phyloP scores from a whole-genome alignment of 2,113 vertebrate species.

The Archocentrus centrarchus region DNA sequence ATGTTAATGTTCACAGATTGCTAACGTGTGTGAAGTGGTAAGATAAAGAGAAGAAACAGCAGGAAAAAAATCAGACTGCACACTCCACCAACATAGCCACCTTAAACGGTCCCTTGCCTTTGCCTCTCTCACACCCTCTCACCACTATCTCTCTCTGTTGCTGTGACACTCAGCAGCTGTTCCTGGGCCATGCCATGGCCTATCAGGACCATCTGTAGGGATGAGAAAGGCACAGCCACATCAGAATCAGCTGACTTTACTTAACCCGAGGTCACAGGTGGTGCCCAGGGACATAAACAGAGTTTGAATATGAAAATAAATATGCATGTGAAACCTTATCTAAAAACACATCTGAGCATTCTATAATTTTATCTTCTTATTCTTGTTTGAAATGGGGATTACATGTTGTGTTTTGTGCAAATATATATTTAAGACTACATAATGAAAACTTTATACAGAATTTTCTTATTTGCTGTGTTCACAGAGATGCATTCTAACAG shows the following conservation, averaged over 20 bases:
- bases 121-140: neutral
- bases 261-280: slow-evolving; percentile 58
- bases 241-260: slow-evolving; percentile 48
- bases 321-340: slow-evolving; percentile 5
- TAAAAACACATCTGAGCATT: neutral
- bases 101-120: neutral
- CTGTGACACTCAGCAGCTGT: slow-evolving; percentile 56
- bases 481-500: neutral
- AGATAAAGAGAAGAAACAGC: neutral
- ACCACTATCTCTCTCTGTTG: neutral
- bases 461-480: slow-evolving; percentile 19
- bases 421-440: neutral
- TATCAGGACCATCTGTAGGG: slow-evolving; percentile 57
- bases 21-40: neutral
- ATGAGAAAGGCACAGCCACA: slow-evolving; percentile 41
- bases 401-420: neutral
- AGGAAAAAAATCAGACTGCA: neutral
- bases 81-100: neutral
- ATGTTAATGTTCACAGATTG: neutral
- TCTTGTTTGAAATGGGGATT: neutral
- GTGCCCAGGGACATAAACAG: slow-evolving; percentile 20
- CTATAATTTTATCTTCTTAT: neutral
- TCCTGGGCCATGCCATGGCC: slow-evolving; percentile 13
- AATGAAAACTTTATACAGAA: neutral
- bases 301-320: slow-evolving; percentile 11